Conservation (phyloP, 2,888 invertebrate species). For the Formica aserva region DNA sequence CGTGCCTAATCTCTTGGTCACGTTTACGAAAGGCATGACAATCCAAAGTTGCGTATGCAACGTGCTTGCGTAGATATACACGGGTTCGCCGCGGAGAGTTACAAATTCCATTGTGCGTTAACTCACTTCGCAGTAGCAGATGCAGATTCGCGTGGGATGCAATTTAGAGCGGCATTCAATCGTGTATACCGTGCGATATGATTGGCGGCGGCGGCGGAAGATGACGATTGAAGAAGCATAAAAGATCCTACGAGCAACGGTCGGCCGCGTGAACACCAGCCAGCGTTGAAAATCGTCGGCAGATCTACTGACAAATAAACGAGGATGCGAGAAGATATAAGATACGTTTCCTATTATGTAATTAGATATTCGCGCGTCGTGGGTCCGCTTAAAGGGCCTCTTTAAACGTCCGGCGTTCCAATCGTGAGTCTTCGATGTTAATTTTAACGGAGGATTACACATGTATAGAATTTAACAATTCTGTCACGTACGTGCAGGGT, state of each 20-base stretch:
- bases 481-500: slow-evolving; percentile 49
- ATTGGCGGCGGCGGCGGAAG: neutral
- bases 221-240: slow-evolving; percentile 25
- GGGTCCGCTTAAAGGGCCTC: slow-evolving; percentile 3
- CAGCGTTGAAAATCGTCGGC: slow-evolving; percentile 52
- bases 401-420: slow-evolving; percentile 45
- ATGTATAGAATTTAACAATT: slow-evolving; percentile 42
- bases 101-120: neutral
- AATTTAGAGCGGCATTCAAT: slow-evolving; percentile 20
- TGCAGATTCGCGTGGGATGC: neutral
- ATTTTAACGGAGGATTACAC: slow-evolving; percentile 27
- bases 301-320: slow-evolving; percentile 76
- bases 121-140: neutral
- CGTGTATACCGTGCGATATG: neutral
- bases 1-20: slow-evolving; percentile 53
- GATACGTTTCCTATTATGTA: slow-evolving; percentile 79
- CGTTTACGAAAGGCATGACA: slow-evolving; percentile 41
- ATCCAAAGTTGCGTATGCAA: slow-evolving; percentile 31
- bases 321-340: slow-evolving; percentile 47
- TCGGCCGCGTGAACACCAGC: slow-evolving; percentile 25
- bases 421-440: slow-evolving; percentile 49
- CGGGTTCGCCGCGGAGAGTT: neutral
- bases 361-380: slow-evolving; percentile 61
- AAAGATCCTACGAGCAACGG: slow-evolving; percentile 17
- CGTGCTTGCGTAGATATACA: neutral